Evolutionary conservation across 2,113 vertebrate species (phyloP).

Genomic region (Megaptera novaeangliae): DNA sequence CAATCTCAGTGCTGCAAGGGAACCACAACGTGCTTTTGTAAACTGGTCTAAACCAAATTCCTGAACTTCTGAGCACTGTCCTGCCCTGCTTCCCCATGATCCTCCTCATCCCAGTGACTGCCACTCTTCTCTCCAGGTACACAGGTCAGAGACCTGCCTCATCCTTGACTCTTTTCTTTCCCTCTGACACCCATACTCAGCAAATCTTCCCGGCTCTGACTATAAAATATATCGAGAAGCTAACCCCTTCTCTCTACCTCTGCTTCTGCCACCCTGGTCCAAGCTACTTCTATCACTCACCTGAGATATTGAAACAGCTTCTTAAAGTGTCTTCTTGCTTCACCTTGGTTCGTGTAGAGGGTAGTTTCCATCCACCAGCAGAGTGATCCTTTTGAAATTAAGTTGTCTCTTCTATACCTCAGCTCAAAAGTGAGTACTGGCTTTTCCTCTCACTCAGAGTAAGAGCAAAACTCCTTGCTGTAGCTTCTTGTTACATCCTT

Average conservation of each 20-base stretch:
- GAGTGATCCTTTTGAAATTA: background rate
- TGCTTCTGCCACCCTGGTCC: background rate
- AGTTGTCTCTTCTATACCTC: background rate
- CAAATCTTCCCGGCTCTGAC: background rate
- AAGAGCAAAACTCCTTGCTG: background rate
- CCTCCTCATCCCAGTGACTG: background rate
- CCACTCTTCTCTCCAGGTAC: background rate
- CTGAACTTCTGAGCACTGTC: background rate
- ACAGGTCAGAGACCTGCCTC: background rate
- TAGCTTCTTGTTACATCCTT: too few species aligned
- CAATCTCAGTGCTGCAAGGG: background rate
- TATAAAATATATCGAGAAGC: background rate
- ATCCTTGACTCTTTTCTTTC: background rate
- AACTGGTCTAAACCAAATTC: background rate
- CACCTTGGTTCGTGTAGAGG: background rate
- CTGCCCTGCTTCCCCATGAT: fast-evolving
- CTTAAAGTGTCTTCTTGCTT: background rate
- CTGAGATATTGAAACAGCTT: background rate
- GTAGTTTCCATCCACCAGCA: background rate
- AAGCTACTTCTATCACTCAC: background rate
- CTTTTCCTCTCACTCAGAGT: background rate
- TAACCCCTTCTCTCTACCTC: background rate
- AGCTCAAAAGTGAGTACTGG: background rate
- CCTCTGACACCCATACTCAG: background rate
- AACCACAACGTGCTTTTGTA: background rate